Evolutionary conservation across 2,888 invertebrate species (phyloP), one percentile per base, ranked within the genome.

Genomic region (Pachymerium ferrugineum): DNA sequence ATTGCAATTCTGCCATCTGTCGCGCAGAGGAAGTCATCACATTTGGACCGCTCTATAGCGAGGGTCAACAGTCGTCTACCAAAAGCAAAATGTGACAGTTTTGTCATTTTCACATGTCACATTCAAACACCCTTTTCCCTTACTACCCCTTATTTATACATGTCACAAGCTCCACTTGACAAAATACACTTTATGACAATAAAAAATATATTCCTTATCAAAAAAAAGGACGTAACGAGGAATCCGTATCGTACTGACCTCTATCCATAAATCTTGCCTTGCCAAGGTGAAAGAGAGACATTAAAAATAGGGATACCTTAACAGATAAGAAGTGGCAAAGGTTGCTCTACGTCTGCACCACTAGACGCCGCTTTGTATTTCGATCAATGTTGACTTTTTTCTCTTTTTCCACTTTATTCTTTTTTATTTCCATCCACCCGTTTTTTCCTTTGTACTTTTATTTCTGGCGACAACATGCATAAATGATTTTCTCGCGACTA

Each of bases 1-100:
- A 54, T 54, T 54, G 47, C 47, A 54, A 54, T 54, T 54, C 47
- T 22, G 47, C 47, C 47, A 54, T 54, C 19, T 54, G 47, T 54
- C 47, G 47, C 47, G 47, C 47, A 19, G 19, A 54, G 47, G 47
- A 54, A 54, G 47, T 54, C 47, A 54, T 54, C 47, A 54, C 47
- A 16, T 54, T 54, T 22, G 47, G 47, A 2, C n/a, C 3, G 47
- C 19, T 54, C 47, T 22, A 19, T 54, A 10, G 47, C 19, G 22
- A 54, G 16, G 47, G 47, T 54, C 47, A 54, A 54, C 47, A 54
- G 47, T 54, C 47, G 47, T 54, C 19, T 54, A 54, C 47, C 16
- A 10, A n/a, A n/a, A 3, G 3, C 47, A 54, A 54, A 54, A 19
- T 54, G 47, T 54, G 47, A 54, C 47, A 54, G 47, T 54, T 54